Base-by-base conservation (phyloP, 1,140 invertebrate species). In the Sminthurides bifidus region DNA sequence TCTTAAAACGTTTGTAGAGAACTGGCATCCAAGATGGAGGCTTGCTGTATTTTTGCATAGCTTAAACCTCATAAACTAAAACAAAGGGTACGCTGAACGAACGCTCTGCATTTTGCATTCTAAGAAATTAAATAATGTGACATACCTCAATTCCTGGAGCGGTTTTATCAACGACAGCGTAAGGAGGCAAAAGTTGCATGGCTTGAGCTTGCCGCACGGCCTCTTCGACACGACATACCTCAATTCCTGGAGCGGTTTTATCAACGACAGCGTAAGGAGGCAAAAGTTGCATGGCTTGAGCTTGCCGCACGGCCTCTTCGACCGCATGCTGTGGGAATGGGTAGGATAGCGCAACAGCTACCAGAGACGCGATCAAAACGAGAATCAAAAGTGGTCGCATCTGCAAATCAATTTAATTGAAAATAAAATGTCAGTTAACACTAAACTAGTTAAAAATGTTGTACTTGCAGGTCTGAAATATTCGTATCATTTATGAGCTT, bases 291-390 rank as follows among this genome's bases (percentile, higher is more conserved):
- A 62, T 58, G 8, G 58, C 60, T 35, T 58, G 56, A 27, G 60
- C 60, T 50, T 62, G 60, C 52, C 60, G 40, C 14, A 62, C 57
- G 17, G 60, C 60, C 37, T 62, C 60, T 5, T 62, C 60, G 29
- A 62, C 38, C n/a, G n/a, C n/a, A 21, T 61, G 59, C 27, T 59
- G 57, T 24, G 60, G 60, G 14, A 41, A 33, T 12, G 60, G 56
- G 31, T 50, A 43, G 35, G 45, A 45, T 14, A 60, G 35, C 15
- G 46, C 30, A 6, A 27, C 46, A 5, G 35, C 46, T 31, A 49
- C 17, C 6, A 52, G 23, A 38, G 33, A 12, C 33, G 37, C 37
- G 12, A 52, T 24, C 3, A 52, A 4, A 21, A 37, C 50, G 33
- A 38, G n/a, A 40, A 52, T 26, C 23, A 40, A 27, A 23, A 52